Evolutionary conservation across 2,113 vertebrate genomes (phyloP), one percentile per base, ranked within the genome.

Genomic region (Circaetus cinerascens): DNA sequence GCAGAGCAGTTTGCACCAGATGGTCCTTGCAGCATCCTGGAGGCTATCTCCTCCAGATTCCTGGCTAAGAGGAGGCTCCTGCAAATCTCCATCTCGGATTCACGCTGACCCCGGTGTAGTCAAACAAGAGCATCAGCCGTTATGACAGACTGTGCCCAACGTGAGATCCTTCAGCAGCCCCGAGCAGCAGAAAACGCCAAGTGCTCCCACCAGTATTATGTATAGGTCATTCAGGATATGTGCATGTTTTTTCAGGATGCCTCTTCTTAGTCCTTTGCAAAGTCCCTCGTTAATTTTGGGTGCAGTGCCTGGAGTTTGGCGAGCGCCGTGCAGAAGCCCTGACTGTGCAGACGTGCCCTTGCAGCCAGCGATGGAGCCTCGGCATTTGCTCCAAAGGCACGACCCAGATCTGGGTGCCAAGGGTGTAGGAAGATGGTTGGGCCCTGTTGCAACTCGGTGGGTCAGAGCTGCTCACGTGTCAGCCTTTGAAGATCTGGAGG

Each of bases 1-100:
- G 67, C 74, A 73, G 88, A 90, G 90, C 63, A 88, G 75, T 83
- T 66, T 76, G 79, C n/a, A 84, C 79, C 94, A 96, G 94, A 91
- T 95, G 92, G 90, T 92, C 76, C 64, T 76, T 84, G 88, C 60
- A 77, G 91, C 76, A 78, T 88, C 79, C 75, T 71, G 92, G 56
- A 60, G 92, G 64, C 1, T 1, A 26, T 92, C 76, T 84, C 29
- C 90, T 93, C 43, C 79, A 45, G 53, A 50, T 78, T 68, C 73
- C 91, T 92, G 72, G 59, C 51, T 75, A 27, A 50, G 74, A 92
- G 83, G 43, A 81, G 72, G 64, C 73, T 91, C 71, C 71, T 8
- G 23, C 22, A 27, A 32, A 86, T 69, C 89, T 68, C 34, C 77
- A 57, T 57, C 76, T 78, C 3, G 3, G 45, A 78, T 91, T 72